phyloP scores from a whole-genome alignment of 2,113 vertebrate genomes.

The Argyrosomus japonicus region DNA sequence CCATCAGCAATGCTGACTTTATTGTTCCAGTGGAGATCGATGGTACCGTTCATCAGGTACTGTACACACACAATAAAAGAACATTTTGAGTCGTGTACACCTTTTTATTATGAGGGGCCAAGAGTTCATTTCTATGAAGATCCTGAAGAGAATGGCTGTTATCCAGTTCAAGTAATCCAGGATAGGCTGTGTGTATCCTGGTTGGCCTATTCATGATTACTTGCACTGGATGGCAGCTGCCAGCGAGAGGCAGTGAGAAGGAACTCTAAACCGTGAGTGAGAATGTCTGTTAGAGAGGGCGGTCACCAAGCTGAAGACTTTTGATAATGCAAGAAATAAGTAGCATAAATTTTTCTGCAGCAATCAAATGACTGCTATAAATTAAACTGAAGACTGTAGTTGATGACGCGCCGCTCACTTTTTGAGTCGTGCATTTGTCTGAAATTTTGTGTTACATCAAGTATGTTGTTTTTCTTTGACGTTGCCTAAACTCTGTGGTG shows the following conservation, averaged over 20 bases:
- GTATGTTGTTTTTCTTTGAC: neutral
- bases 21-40: constrained; percentile 99
- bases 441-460: neutral
- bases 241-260: constrained; percentile 19
- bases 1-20: constrained; percentile 99
- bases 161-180: constrained; percentile 99
- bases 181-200: constrained; percentile 97
- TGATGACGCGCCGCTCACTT: neutral
- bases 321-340: neutral
- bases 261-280: constrained; percentile 7
- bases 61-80: neutral
- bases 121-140: constrained; percentile 19
- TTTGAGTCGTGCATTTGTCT: neutral
- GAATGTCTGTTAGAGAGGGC: too few relatives aligned
- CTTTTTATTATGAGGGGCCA: neutral
- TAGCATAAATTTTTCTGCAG: neutral
- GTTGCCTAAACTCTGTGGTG: constrained; percentile 1
- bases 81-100: neutral
- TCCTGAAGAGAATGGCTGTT: constrained; percentile 76
- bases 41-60: constrained; percentile 98
- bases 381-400: neutral
- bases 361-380: neutral
- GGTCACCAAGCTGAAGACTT: neutral
- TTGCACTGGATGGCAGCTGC: constrained; percentile 91
- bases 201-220: constrained; percentile 99